Base-by-base conservation (phyloP, 2,888 invertebrate genomes). In the Eueremaeus valkanovi region DNA sequence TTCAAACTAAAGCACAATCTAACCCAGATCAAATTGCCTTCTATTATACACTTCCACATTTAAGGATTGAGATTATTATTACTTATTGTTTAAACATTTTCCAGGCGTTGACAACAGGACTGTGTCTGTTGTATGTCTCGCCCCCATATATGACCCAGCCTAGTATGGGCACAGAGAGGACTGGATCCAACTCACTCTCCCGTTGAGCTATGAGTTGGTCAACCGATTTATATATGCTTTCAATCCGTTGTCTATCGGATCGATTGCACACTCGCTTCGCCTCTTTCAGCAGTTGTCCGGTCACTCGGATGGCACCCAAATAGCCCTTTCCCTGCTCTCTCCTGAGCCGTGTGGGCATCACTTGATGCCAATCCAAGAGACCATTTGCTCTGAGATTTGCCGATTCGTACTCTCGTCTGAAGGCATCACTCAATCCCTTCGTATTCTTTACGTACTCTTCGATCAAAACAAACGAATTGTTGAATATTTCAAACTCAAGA, bases 391-490 rank as follows among this genome's bases (percentile, higher is more conserved):
- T n/a, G n/a, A n/a, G 42, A 11, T 42, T 42, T 42, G 42, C 42
- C 13, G 42, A 36, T 11, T 8, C 11, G 11, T 36, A 45, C 45
- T 45, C 45, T 11, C 45, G 9, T 45, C 8, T 45, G 45, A 45
- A 45, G 3, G 16, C 18, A 6, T 45, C 45, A 3, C 11, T 45
- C 45, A 45, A 45, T 16, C 45, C 45, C 6, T 45, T 45, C 16
- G 8, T 45, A 11, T 45, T 45, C 16, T 45, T 55, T 1, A 21
- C 27, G 18, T 55, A 55, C 24, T 24, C 21, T 55, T 55, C 55
- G 13, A 55, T 55, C 55, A 55, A 55, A 55, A 24, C 55, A 55
- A 55, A 55, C 6, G 55, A 55, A 21, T 55, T 55, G 55, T 21
- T 24, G 27, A 55, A 55, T 16, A 55, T 18, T 9, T 55, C 21